Evolutionary conservation across 2,888 invertebrate species (phyloP).

Genomic region (Aporophyla nigra): DNA sequence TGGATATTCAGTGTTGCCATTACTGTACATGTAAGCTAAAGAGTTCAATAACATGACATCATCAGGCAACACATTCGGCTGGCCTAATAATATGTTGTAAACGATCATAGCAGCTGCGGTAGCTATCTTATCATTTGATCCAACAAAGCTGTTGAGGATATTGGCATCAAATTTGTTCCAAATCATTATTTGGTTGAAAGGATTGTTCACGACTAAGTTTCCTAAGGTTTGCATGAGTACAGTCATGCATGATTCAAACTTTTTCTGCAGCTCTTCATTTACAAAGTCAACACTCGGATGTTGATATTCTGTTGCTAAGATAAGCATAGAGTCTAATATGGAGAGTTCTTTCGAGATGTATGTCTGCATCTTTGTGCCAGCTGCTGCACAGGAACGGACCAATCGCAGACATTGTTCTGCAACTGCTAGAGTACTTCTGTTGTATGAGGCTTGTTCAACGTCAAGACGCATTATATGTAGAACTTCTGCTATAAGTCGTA

Average conservation of each 20-base stretch:
- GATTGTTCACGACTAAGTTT: constrained; percentile 91
- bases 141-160: constrained; percentile 85
- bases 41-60: constrained; percentile 87
- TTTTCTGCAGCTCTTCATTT: constrained; percentile 86
- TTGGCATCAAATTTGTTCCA: constrained; percentile 89
- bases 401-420: constrained; percentile 89
- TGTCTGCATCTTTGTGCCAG: constrained; percentile 89
- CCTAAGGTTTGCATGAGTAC: constrained; percentile 91
- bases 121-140: constrained; percentile 88
- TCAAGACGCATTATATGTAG: constrained; percentile 88
- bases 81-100: constrained; percentile 91
- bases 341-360: constrained; percentile 89
- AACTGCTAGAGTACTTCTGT: constrained; percentile 88
- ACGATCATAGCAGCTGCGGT: constrained; percentile 91
- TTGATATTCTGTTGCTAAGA: constrained; percentile 87
- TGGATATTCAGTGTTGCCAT: constrained; percentile 90
- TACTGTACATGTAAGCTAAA: constrained; percentile 88
- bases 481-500: constrained; percentile 88
- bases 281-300: constrained; percentile 86
- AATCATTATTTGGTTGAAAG: constrained; percentile 89
- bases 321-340: constrained; percentile 87
- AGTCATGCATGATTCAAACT: constrained; percentile 88
- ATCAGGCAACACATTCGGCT: constrained; percentile 88
- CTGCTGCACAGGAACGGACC: constrained; percentile 90
- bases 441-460: constrained; percentile 87